phyloP scores from a whole-genome alignment of 2,888 invertebrate species.

The Rutpela maculata region DNA sequence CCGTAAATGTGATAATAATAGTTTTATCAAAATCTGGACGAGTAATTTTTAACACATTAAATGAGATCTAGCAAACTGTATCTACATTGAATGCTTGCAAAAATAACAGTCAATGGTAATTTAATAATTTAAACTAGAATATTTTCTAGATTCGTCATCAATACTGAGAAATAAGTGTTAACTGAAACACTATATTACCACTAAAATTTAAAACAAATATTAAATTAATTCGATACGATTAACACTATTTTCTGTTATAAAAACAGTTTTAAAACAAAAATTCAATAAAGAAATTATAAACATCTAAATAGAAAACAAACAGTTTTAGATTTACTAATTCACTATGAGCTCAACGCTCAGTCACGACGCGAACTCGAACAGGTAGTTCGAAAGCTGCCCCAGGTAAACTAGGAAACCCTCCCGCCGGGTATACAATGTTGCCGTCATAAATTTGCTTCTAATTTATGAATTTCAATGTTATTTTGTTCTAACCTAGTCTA shows the following conservation, averaged over 20 bases:
- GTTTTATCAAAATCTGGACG: no score
- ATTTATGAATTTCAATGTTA: conserved; percentile 25
- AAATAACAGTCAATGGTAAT: neutral
- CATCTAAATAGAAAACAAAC: conserved; percentile 17
- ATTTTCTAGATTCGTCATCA: neutral
- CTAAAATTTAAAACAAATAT: neutral
- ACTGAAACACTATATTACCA: neutral
- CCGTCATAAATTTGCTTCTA: conserved; percentile 40
- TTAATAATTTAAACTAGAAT: neutral
- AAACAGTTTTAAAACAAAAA: neutral
- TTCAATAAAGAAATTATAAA: neutral
- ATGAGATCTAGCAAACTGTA: neutral
- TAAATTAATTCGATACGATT: neutral
- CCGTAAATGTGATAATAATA: no score
- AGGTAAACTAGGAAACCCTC: conserved; percentile 73
- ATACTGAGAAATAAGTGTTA: neutral
- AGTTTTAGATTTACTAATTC: conserved; percentile 37
- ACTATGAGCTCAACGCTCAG: conserved; percentile 56
- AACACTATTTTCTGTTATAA: neutral
- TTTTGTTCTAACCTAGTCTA: conserved; percentile 3
- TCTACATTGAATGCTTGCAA: neutral
- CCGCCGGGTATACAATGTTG: conserved; percentile 68
- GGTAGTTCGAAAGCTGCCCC: conserved; percentile 67
- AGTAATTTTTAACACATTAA: no score
- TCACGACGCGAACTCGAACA: conserved; percentile 63